A percentile compares a stretch with the other conserved stretches of the same genome.
phyloP scores from a whole-genome alignment of 1,140 invertebrate species.

The Delia radicum region DNA sequence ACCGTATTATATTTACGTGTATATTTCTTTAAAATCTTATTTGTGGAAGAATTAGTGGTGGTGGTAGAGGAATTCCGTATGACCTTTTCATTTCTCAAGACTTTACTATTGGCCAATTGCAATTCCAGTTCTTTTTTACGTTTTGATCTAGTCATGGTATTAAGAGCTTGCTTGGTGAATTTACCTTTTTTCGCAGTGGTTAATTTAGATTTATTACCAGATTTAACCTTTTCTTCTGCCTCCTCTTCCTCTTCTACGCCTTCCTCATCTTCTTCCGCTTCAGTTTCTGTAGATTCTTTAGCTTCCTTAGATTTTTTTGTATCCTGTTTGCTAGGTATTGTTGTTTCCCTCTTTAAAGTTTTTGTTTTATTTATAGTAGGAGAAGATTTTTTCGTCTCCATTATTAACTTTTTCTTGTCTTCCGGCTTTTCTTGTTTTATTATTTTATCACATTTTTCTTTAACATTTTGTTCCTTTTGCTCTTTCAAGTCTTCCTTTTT shows the following conservation, averaged over 20 bases:
- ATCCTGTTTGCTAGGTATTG: neutral
- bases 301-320: neutral
- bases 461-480: neutral
- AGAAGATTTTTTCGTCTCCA: neutral
- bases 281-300: neutral
- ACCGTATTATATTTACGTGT: conserved; percentile 39
- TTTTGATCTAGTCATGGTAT: conserved; percentile 54
- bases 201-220: neutral
- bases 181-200: neutral
- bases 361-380: neutral
- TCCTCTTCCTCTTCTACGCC: neutral
- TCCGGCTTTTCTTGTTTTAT: neutral
- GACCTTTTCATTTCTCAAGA: conserved; percentile 52
- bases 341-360: neutral
- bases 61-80: conserved; percentile 49
- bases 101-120: conserved; percentile 51
- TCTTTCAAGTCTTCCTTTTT: neutral
- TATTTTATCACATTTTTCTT: neutral
- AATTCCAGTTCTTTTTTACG: conserved; percentile 49
- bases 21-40: conserved; percentile 52
- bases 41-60: conserved; percentile 8
- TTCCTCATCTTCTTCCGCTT: neutral
- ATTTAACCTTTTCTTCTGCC: neutral
- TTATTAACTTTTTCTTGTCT: neutral
- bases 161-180: conserved; percentile 32